Evolutionary conservation across 2,797 vertebrate genomes (phyloP), one percentile per base, ranked within the genome.

Genomic region (Gymnocypris eckloni): DNA sequence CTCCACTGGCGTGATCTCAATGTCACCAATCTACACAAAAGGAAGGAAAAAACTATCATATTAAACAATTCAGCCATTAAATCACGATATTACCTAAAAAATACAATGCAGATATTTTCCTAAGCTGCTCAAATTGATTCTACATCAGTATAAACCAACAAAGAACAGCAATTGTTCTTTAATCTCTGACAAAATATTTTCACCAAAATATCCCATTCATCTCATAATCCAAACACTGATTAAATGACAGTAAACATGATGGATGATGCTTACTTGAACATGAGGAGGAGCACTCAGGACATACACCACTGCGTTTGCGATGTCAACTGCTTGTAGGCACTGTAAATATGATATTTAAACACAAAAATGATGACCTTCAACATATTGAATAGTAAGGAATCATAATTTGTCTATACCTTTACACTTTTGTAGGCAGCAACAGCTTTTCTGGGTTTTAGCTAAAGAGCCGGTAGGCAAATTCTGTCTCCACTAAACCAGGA

Each of bases 401-500:
- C 4, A 45, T 4, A 18, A 43, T 43, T 25, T 28, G n/a, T 61
- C n/a, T 61, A 4, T 94, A 98, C 97, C 96, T 95, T 95, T 79
- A 96, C 93, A 75, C 89, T 91, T 78, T 93, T 92, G 22, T 96
- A 96, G 11, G 80, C 75, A 59, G 92, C 91, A 76, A 93, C 94
- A 88, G 95, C 96, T 92, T 93, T 86, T 95, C 95, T 0, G 95
- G 90, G 75, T 95, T 90, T 0, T 95, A 89, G 22, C 64, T 39
- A 2, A 94, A 91, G 61, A 97, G 92, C 56, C 94, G 95, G 75
- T 90, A 92, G 89, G 91, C 90, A 86, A 98, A 98, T 59, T 95
- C 95, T 0, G 97, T 97, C 92, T 96, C 94, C 91, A 98, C 97
- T 84, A 97, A 39, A 83, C 96, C 96, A 75, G 97, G 97, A 91